Conservation (phyloP, 2,888 invertebrate species). For the Pandemis cinnamomeana region DNA sequence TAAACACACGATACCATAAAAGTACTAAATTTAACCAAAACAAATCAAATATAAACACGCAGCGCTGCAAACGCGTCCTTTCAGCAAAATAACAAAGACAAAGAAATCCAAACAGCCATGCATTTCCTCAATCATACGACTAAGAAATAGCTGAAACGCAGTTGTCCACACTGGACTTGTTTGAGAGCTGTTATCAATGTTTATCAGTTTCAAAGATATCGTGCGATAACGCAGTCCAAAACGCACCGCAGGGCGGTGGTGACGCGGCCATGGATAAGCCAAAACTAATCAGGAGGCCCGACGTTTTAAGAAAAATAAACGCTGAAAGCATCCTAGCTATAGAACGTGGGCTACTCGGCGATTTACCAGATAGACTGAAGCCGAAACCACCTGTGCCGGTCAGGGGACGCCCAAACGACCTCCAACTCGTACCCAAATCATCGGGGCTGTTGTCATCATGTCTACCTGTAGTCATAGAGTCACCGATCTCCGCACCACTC, state of each 20-base stretch:
- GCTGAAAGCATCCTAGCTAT: constrained; percentile 71
- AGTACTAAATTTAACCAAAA: neutral
- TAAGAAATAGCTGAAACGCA: constrained; percentile 34
- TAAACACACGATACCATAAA: neutral
- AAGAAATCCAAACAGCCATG: constrained; percentile 23
- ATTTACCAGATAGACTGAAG: constrained; percentile 72
- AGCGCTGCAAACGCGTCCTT: neutral
- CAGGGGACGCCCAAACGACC: constrained; percentile 64
- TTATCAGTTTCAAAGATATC: constrained; percentile 71
- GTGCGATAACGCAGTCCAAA: constrained; percentile 68
- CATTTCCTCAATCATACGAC: constrained; percentile 36
- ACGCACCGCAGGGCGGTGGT: constrained; percentile 63
- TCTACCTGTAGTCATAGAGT: constrained; percentile 65
- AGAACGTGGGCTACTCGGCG: constrained; percentile 75
- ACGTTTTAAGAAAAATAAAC: constrained; percentile 73
- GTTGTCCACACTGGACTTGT: constrained; percentile 31
- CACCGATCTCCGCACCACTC: constrained; percentile 58
- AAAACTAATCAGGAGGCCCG: constrained; percentile 64
- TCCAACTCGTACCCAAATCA: constrained; percentile 76
- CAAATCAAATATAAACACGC: neutral
- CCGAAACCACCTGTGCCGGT: constrained; percentile 63
- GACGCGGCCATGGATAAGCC: constrained; percentile 73
- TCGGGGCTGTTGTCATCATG: constrained; percentile 71
- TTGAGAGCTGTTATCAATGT: constrained; percentile 58
- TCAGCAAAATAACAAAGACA: constrained; percentile 19